Percentiles rank a stretch among this genome's conserved stretches.
phyloP scores from a whole-genome alignment of 2,888 invertebrate species.

The Mantis religiosa region DNA sequence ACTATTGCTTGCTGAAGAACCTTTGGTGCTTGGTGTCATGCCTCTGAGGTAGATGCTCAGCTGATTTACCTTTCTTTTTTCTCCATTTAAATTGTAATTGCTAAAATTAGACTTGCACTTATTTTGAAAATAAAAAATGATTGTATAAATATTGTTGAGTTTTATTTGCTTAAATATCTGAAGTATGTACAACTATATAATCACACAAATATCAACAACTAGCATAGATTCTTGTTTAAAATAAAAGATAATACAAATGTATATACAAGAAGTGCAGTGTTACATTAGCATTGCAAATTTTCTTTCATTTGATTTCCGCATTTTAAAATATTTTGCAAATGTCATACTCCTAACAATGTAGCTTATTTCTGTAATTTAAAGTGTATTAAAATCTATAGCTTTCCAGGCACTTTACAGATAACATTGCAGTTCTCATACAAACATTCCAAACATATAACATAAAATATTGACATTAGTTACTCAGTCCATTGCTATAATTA shows the following conservation, averaged over 20 bases:
- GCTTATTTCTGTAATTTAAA: neutral
- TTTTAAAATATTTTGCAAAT: neutral
- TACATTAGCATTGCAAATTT: neutral
- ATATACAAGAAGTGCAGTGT: neutral
- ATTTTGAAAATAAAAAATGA: neutral
- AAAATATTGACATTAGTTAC: neutral
- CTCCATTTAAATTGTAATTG: neutral
- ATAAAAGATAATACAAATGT: neutral
- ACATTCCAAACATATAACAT: neutral
- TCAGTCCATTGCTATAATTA: neutral
- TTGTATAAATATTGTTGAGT: neutral
- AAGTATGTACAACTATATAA: neutral
- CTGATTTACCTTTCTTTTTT: neutral
- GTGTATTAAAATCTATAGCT: neutral
- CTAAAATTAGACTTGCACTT: neutral
- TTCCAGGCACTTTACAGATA: conserved; percentile 2
- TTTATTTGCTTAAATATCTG: neutral
- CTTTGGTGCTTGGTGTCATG: too few relatives aligned
- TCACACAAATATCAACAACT: neutral
- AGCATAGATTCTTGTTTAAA: neutral
- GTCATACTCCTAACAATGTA: neutral
- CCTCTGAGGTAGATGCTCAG: neutral
- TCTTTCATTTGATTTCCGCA: neutral
- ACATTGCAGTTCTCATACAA: neutral
- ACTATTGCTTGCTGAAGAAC: too few relatives aligned